These are phyloP conservation scores for Trichogramma dendrolimi DNA, from an alignment of 2,888 invertebrate species.

Conservation along the genomic window DNA sequence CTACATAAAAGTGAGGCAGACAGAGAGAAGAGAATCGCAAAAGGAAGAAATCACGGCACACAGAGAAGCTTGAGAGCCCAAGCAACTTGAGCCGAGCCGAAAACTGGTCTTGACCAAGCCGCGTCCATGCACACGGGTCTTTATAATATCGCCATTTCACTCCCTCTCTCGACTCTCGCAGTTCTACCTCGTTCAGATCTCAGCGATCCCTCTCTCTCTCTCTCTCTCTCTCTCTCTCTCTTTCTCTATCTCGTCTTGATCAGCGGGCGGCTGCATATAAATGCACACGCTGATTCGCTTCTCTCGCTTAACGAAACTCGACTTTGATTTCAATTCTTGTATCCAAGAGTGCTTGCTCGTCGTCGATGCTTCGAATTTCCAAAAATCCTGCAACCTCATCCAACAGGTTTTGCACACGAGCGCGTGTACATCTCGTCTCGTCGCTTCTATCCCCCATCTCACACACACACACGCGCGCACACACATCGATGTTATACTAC, in stretches of 20 bases:
- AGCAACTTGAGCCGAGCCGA: conserved; percentile 23
- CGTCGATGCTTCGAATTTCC: conserved; percentile 6
- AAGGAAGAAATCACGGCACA: conserved; percentile 26
- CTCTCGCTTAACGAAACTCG: conserved; percentile 12
- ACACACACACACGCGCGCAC: conserved; percentile 12
- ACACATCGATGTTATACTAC: background rate
- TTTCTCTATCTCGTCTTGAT: conserved; percentile 12
- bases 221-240: conserved; percentile 9
- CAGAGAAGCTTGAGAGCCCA: conserved; percentile 22
- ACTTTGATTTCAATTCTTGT: conserved; percentile 10
- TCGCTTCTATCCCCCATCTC: conserved; percentile 15
- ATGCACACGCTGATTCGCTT: background rate
- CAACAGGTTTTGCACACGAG: conserved; percentile 6
- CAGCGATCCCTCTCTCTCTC: conserved; percentile 22
- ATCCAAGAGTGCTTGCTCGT: too few relatives aligned
- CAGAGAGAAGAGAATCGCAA: too few relatives aligned
- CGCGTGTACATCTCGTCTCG: background rate
- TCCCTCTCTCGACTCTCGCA: conserved; percentile 27
- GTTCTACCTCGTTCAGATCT: conserved; percentile 18
- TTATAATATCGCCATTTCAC: conserved; percentile 34
- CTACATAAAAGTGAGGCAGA: too few relatives aligned
- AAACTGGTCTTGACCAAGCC: conserved; percentile 31
- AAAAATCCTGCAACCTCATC: conserved; percentile 17
- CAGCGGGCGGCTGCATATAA: background rate
- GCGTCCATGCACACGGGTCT: conserved; percentile 26